phyloP scores from a whole-genome alignment of 2,113 vertebrate genomes.

The Sylvietta virens region DNA sequence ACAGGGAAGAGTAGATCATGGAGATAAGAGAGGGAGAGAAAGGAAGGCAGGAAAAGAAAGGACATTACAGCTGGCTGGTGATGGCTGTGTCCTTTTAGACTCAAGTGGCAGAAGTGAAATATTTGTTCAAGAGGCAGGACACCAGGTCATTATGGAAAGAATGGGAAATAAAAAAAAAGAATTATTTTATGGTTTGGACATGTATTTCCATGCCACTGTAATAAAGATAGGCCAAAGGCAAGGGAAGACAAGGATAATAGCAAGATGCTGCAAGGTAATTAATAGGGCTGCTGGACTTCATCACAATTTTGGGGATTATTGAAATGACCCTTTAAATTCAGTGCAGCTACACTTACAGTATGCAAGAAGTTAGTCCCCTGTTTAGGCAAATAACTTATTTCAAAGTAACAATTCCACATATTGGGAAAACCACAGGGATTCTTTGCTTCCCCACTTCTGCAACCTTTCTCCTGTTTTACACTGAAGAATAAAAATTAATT shows the following conservation, averaged over 20 bases:
- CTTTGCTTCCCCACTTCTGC: neutral
- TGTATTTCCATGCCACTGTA: neutral
- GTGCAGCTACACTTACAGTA: neutral
- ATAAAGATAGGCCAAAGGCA: neutral
- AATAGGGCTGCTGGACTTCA: neutral
- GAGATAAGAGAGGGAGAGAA: conserved; percentile 33
- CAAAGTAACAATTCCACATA: neutral
- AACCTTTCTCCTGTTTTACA: neutral
- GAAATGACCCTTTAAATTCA: neutral
- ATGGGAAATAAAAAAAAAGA: neutral
- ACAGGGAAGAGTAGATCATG: neutral
- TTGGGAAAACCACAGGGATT: neutral
- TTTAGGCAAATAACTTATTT: neutral
- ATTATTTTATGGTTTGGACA: neutral
- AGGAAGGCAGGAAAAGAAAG: conserved; percentile 1
- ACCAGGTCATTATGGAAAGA: neutral
- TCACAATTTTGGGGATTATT: neutral
- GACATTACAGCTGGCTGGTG: neutral
- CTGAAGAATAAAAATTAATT: neutral
- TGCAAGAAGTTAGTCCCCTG: neutral
- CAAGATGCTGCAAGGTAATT: neutral
- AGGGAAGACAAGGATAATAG: neutral
- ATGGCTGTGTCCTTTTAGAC: neutral
- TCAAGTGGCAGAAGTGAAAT: neutral
- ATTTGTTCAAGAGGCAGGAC: neutral